Conservation (phyloP, 2,797 vertebrate species). For the Neopelma chrysocephalum region DNA sequence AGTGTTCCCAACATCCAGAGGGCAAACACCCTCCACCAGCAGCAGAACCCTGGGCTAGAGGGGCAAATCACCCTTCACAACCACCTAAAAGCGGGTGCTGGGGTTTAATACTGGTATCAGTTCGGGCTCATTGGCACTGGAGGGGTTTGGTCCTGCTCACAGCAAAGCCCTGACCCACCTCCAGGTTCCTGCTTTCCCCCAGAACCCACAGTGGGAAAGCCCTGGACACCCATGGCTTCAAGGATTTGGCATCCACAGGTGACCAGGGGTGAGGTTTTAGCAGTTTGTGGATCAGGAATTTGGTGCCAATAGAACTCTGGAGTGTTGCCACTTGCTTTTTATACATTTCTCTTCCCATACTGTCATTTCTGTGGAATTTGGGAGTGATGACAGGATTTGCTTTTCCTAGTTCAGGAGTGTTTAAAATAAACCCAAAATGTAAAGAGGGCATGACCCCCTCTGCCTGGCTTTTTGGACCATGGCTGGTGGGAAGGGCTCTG, state of each 20-base stretch:
- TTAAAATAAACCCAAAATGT: neutral
- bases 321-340: neutral
- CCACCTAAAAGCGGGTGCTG: rapidly evolving
- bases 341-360: neutral
- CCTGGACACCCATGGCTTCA: rapidly evolving
- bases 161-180: neutral
- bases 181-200: neutral
- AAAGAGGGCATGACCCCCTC: rapidly evolving
- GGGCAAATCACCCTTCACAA: rapidly evolving
- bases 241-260: rapidly evolving
- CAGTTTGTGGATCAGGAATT: rapidly evolving
- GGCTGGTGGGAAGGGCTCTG: rapidly evolving
- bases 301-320: neutral
- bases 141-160: rapidly evolving
- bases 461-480: rapidly evolving
- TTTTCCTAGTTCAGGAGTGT: neutral
- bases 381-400: neutral
- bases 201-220: rapidly evolving
- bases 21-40: neutral
- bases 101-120: rapidly evolving
- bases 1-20: neutral
- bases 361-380: neutral
- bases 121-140: rapidly evolving
- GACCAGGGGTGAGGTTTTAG: too few species aligned
- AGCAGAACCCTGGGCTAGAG: rapidly evolving